Base-by-base conservation (phyloP, 2,797 vertebrate species). In the Mormyrus hasselquistii region DNA sequence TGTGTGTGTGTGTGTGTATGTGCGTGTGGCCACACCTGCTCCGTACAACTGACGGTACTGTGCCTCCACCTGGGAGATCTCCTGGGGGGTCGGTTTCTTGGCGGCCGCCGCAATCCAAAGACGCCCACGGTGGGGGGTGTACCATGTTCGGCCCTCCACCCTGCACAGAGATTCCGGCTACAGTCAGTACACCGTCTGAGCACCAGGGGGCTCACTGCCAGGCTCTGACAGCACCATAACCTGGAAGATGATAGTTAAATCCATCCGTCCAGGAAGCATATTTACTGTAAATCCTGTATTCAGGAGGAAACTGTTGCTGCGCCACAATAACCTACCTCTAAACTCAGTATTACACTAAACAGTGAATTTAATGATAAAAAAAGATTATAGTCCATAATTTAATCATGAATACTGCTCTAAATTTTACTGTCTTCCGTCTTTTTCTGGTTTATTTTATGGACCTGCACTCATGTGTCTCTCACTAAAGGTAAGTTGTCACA, bases 71-170 rank as follows among this genome's bases (percentile, higher is more conserved):
- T 98, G 96, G 1, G 95, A 94, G 16, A 97, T 94, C 92, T 99
- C 98, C 95, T 99, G 97, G 88, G 96, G 94, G 14, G 96, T 96
- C 69, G 98, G 97, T 65, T 90, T 96, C 95, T 98, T 98, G 88
- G 97, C 97, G 38, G 98, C 98, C 87, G 98, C 97, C 90, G 98
- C 97, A 59, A 99, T 98, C 98, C 99, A 99, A 38, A 99, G 95
- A 55, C 97, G 96, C 38, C 99, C 99, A 88, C 99, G 94, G 88
- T 99, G 99, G 53, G 98, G 95, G 0, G 97, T 96, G 93, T 99
- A 99, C 99, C 99, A 99, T 7, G 96, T 97, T 92, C 99, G 95
- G 86, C 99, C 98, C 93, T 99, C 98, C 88, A 98, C 97, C 93
- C 98, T 99, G 89, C 89, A 92, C 86, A 89, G 87, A 92, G 14